Base-by-base conservation (phyloP, 1,140 invertebrate genomes). In the Wiebesia pumilae region DNA sequence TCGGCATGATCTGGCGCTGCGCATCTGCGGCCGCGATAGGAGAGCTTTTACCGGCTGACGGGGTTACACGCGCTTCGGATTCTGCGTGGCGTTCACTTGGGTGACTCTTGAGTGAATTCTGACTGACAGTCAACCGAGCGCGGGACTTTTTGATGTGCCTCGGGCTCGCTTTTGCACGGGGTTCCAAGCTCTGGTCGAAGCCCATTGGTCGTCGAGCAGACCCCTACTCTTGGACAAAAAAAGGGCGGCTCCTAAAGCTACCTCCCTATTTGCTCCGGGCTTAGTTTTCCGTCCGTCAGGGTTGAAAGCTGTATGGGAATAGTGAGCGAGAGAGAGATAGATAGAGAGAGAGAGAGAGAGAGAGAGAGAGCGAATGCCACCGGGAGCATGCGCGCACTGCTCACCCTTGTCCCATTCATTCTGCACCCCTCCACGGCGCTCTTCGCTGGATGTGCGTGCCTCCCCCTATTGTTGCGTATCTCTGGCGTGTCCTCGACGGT, bases 71-170 rank as follows among this genome's bases (percentile, higher is more conserved):
- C 58, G 27, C 3, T 10, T 62, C 27, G 10, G 58, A 9, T 6
- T 1, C 21, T 67, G 1, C 27, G 19, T 12, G 30, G 33, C 14
- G 4, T 30, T 77, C 38, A 62, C 40, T 78, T 47, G 27, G 35
- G 27, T 78, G 58, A 78, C 54, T 40, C 38, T 30, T 43, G 14
- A 51, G 43, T 43, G 30, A 33, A 69, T 30, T 85, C 83, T 85
- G 83, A 79, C 83, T 80, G 83, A 38, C 81, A 51, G 40, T 81
- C 77, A 58, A 75, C 81, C 71, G 58, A 65, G 47, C 75, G 40
- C 54, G 40, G 75, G 43, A 71, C 83, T 85, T 79, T 85, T 80
- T 80, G 77, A 69, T 71, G 62, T 69, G 54, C 38, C 71, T 78
- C 7, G 54, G 16, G 3, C 35, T 75, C 14, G 19, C 38, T 75